phyloP scores from a whole-genome alignment of 2,797 vertebrate species.

The Craterocephalus amniculus region DNA sequence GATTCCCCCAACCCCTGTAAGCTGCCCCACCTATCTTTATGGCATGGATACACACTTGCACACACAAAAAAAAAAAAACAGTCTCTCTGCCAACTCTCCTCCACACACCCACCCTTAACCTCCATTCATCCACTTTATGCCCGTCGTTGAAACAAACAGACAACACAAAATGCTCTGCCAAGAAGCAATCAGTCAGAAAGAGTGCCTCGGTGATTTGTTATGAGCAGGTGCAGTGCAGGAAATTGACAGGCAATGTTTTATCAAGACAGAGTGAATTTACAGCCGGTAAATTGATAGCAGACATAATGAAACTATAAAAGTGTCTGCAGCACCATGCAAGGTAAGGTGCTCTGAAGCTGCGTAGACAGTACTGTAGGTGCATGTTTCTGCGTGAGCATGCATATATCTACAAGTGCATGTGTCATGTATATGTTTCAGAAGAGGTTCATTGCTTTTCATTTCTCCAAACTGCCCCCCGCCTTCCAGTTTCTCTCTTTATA shows the following conservation, averaged over 20 bases:
- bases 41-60: slow-evolving; percentile 25
- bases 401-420: no score
- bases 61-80: slow-evolving; percentile 27
- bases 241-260: slow-evolving; percentile 73
- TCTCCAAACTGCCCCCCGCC: not conserved
- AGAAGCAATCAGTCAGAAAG: slow-evolving; percentile 62
- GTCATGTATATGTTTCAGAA: not conserved
- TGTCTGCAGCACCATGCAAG: slow-evolving; percentile 38
- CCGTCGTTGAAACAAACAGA: slow-evolving; percentile 61
- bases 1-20: not conserved
- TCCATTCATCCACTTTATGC: slow-evolving; percentile 52
- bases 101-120: slow-evolving; percentile 41
- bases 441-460: slow-evolving; percentile 21
- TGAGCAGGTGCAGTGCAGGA: slow-evolving; percentile 69
- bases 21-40: slow-evolving; percentile 32
- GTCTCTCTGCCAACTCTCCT: slow-evolving; percentile 28
- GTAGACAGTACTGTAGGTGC: not conserved
- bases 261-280: slow-evolving; percentile 69
- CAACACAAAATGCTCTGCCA: slow-evolving; percentile 63
- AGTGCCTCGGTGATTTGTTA: slow-evolving; percentile 71
- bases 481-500: slow-evolving; percentile 37
- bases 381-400: not conserved
- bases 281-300: slow-evolving; percentile 70
- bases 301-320: slow-evolving; percentile 77
- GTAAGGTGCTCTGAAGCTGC: slow-evolving; percentile 38